Base-by-base conservation (phyloP, 2,888 invertebrate genomes). In the Agrotis clavis region DNA sequence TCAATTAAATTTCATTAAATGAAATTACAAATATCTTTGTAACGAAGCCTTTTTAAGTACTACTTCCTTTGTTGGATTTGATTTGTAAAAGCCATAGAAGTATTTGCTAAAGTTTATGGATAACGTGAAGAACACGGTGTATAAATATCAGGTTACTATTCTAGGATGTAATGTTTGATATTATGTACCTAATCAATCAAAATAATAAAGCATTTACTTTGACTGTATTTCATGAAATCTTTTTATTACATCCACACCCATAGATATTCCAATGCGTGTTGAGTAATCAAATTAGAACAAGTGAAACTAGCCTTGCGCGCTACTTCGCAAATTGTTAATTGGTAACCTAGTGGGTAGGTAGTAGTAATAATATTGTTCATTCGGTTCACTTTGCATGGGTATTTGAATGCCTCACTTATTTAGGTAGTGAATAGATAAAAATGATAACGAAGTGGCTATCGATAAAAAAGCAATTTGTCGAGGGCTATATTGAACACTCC, bases 141-240 rank as follows among this genome's bases (percentile, higher is more conserved):
- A 63, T 79, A 61, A 60, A 68, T 51, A 68, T 56, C 60, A 0
- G 66, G 25, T 70, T 59, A 81, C 61, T 76, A 62, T 60, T 56
- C 19, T 67, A 77, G 68, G 63, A 80, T 51, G 51, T 77, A 69
- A 65, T 76, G 61, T 81, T 78, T 80, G 75, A 62, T 81, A 77
- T 30, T 69, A 81, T 78, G 78, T 78, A 79, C 56, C 82, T 79
- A 78, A 79, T 78, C 78, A 78, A 79, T 78, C 78, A 82, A 82
- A 82, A 71, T 81, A 77, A 78, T 79, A 79, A 79, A 79, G 79
- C 79, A 79, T 79, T 79, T 82, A 79, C 78, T 82, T 79, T 68
- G 64, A 82, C 82, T 79, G 79, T 77, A 72, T 68, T 67, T 63
- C 35, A 30, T 62, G 59, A 59, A 74, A 59, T 73, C 53, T 78